phyloP scores from a whole-genome alignment of 2,113 vertebrate genomes.

The Crotophaga sulcirostris region DNA sequence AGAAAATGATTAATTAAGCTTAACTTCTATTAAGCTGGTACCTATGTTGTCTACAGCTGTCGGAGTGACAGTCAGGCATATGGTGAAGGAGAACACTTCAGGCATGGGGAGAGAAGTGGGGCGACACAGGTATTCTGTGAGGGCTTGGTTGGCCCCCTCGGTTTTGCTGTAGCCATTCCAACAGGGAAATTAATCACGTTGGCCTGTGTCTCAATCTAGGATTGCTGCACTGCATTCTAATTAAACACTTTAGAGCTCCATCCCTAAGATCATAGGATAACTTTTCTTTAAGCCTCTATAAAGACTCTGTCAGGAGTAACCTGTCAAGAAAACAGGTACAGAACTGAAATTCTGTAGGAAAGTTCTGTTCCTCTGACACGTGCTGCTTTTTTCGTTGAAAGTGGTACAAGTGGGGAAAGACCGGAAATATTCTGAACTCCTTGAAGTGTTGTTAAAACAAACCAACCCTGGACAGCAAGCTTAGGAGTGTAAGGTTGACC shows the following conservation, averaged over 20 bases:
- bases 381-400: not conserved
- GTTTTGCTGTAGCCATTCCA: not conserved
- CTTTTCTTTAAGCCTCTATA: not conserved
- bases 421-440: not conserved
- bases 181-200: not conserved
- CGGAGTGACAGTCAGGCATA: not conserved
- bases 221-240: conserved; percentile 13
- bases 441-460: not conserved
- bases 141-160: not conserved
- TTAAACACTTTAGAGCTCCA: not conserved
- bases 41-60: not conserved
- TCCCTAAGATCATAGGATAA: not conserved
- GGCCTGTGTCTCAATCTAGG: not conserved
- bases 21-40: not conserved
- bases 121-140: not conserved
- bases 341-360: not conserved
- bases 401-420: not conserved
- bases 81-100: not conserved
- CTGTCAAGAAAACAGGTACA: not conserved
- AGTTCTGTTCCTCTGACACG: not conserved
- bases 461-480: not conserved
- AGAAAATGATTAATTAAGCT: conserved; percentile 10
- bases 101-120: not conserved
- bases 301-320: not conserved
- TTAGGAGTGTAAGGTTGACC: not conserved